Base-by-base conservation (phyloP, 2,113 vertebrate species). In the Sinocyclocheilus anshuiensis region DNA sequence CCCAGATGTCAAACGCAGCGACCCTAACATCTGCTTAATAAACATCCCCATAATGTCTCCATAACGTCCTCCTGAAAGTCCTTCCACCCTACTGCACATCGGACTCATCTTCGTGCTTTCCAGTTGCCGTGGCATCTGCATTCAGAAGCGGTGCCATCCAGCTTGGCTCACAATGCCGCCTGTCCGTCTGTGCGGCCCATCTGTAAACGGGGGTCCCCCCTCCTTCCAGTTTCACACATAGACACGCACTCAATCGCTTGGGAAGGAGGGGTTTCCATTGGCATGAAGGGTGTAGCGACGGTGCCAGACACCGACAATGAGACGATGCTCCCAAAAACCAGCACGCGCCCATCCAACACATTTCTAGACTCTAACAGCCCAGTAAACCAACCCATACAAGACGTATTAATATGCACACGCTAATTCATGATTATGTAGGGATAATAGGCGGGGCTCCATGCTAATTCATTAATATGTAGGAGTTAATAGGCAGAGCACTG, bases 11-110 rank as follows among this genome's bases (percentile, higher is more conserved):
- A 93, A 91, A 92, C 90, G 91, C 92, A 92, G 79, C 91, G 86
- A 93, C 90, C 91, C 91, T 87, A 94, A 94, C 93, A 95, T 94
- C 93, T 94, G 94, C 86, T 94, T 86, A 12, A 85, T 77, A 86
- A 88, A 88, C 75, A 33, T 55, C 84, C 82, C 20, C 50, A 29
- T 63, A 80, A 61, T 22, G 57, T 65, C 61, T 39, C 61, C 72
- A 65, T 63, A 65, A 67, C n/a, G 1, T 81, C 45, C 74, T 33
- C 65, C 63, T 81, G 20, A 63, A 81, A 57, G 50, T 83, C 65
- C 75, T 80, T 55, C n/a, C 65, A 36, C 36, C 1, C 39, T 71
- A 45, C 10, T 71, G 69, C 63, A 77, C 48, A 63, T 65, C 22
- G 13, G 29, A 45, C 59, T 20, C 72, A 20, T 18, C 39, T 33